phyloP scores from a whole-genome alignment of 1,140 invertebrate genomes.

The Brachionus sp. region DNA sequence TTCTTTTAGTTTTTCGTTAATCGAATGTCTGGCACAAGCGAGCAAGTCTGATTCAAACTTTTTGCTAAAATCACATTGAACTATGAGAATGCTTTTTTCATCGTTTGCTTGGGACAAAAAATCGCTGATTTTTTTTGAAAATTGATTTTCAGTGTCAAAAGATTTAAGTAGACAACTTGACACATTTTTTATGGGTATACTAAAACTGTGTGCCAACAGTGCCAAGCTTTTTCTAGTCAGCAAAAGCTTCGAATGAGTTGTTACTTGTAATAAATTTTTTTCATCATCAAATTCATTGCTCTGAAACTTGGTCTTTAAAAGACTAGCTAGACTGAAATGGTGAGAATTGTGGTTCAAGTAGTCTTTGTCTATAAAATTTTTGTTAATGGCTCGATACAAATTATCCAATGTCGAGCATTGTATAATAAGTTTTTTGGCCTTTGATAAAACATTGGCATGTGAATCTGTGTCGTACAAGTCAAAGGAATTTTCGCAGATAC shows the following conservation, averaged over 20 bases:
- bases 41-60: conserved; percentile 50
- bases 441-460: conserved; percentile 34
- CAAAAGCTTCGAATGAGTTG: conserved; percentile 46
- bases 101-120: neutral
- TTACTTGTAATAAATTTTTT: conserved; percentile 45
- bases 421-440: conserved; percentile 48
- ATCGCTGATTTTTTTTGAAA: conserved; percentile 45
- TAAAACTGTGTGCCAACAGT: neutral
- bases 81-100: conserved; percentile 50
- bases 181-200: neutral
- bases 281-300: neutral
- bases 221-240: neutral
- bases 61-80: conserved; percentile 54
- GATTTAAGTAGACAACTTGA: conserved; percentile 39
- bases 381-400: conserved; percentile 46
- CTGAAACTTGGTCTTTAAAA: neutral
- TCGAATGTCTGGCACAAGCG: conserved; percentile 51
- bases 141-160: conserved; percentile 49
- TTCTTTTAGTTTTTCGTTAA: neutral
- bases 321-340: conserved; percentile 47
- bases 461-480: neutral
- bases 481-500: neutral
- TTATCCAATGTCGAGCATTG: conserved; percentile 50
- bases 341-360: conserved; percentile 50
- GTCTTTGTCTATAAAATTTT: conserved; percentile 37